A percentile compares a stretch with the other conserved stretches of the same genome.
These are phyloP conservation scores for Magallana nippona DNA, from an alignment of 2,888 invertebrate species.

Conservation along the genomic window DNA sequence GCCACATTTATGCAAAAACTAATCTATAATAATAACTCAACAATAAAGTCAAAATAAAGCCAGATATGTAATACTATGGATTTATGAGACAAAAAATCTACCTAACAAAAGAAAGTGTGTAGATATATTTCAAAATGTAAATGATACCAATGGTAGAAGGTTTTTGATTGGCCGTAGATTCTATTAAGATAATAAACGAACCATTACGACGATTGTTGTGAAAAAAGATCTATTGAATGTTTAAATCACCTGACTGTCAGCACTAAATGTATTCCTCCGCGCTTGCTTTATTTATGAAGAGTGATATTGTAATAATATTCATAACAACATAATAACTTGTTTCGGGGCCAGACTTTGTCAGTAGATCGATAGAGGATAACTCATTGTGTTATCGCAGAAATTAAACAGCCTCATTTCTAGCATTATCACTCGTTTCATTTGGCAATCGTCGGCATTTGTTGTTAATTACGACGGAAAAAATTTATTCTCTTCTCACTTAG, in stretches of 20 bases:
- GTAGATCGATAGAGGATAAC: constrained; percentile 15
- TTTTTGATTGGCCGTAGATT: constrained; percentile 24
- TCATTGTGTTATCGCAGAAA: constrained; percentile 17
- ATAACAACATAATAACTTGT: constrained; percentile 21
- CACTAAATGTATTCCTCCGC: constrained; percentile 26
- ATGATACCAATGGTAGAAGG: neutral
- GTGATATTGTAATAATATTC: constrained; percentile 33
- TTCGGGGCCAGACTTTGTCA: neutral
- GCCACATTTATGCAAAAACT: neutral
- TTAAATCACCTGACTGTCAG: constrained; percentile 33
- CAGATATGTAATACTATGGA: neutral
- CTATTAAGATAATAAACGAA: constrained; percentile 26
- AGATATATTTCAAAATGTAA: constrained; percentile 22
- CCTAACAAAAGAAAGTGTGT: neutral
- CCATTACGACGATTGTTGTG: constrained; percentile 26
- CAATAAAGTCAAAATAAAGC: neutral
- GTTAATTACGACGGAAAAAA: constrained; percentile 23
- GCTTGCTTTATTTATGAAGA: constrained; percentile 9
- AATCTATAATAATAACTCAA: neutral
- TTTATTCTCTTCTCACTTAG: constrained; percentile 11
- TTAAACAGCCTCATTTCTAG: constrained; percentile 27
- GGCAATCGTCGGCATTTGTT: constrained; percentile 5
- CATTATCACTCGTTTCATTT: constrained; percentile 26
- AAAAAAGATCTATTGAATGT: constrained; percentile 21
- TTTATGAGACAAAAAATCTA: neutral